Evolutionary conservation across 2,888 invertebrate genomes (phyloP), one percentile per base, ranked within the genome.

Genomic region (Amitus sp.): DNA sequence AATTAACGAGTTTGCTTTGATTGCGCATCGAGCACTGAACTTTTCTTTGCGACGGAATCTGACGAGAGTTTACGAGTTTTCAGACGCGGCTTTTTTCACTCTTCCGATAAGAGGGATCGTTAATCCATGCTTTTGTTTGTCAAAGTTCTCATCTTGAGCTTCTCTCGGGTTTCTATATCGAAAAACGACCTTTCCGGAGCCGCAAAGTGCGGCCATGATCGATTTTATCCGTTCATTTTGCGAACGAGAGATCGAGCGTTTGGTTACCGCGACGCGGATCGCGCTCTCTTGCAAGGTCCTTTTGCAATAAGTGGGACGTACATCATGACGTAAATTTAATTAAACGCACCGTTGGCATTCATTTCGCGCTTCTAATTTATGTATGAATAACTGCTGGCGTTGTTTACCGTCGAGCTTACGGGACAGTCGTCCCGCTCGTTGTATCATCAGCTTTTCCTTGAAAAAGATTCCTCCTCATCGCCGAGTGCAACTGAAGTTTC

Each of bases 281-380:
- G 2, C 4, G 15, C 3, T 9, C 59, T 56, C 63, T 63, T 61
- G 59, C 61, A 59, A 64, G 51, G 57, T 54, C 59, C 56, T 55
- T 61, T 64, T 63, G 62, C 63, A 66, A 64, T 66, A 66, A 64
- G 54, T 50, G 57, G 62, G 47, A 71, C 76, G 73, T 79, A 78
- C 74, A 79, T 80, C 79, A 79, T 65, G 73, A 74, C 74, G 68
- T 74, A 74, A 74, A 76, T 80, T 79, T 79, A 79, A 80, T 80
- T 79, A 80, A 80, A 79, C 74, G 74, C 66, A 62, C 68, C 70
- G 70, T 69, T 67, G 75, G 63, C 64, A 66, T 70, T 68, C 66
- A 68, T 70, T 66, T 57, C 54, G 62, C 66, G 71, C 71, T 66
- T 71, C 72, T 77, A 76, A 77, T 78, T 77, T 77, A 77, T 76